Base-by-base conservation (phyloP, 2,888 invertebrate genomes). In the Eueremaeus valkanovi region DNA sequence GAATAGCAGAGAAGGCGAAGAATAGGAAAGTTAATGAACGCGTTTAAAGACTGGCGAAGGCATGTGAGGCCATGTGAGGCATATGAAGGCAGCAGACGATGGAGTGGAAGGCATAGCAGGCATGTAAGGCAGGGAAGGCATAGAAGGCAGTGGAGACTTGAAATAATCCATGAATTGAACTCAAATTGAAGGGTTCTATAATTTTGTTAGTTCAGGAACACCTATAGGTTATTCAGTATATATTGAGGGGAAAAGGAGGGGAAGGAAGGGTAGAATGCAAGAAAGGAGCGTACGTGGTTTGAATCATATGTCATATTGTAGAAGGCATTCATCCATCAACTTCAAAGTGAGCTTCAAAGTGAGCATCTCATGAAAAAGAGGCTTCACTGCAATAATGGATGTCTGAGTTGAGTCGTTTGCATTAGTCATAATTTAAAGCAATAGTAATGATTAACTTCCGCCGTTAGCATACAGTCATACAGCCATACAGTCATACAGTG, bases 351-450 rank as follows among this genome's bases (percentile, higher is more conserved):
- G 45, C 13, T 55, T 55, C 24, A 55, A 55, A 55, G 24, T 55
- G 55, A 55, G 55, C 55, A 63, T 29, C 63, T 63, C 33, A 63
- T 63, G 63, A 63, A 63, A 55, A 33, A 33, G 63, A 33, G 63
- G 63, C 33, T 36, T 33, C 18, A 63, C 33, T 63, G 63, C 63
- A 63, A 33, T 63, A 63, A 63, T 63, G 63, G 63, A 63, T 31
- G 63, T 55, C 55, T 55, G 55, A 55, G 55, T 16, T 27, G 51
- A 51, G 51, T 51, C 21, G n/a, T n/a, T 51, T n/a, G 61, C 61
- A 63, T 63, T 63, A 63, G 63, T 63, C 63, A 63, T 63, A 63
- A 63, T 63, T 63, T 63, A 63, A 63, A 63, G 63, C 63, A 63
- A 63, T 63, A 63, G 63, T 63, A 63, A 63, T 63, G 63, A 63